Evolutionary conservation across 2,797 vertebrate genomes (phyloP), one percentile per base, ranked within the genome.

Genomic region (Sebastiscus tertius): DNA sequence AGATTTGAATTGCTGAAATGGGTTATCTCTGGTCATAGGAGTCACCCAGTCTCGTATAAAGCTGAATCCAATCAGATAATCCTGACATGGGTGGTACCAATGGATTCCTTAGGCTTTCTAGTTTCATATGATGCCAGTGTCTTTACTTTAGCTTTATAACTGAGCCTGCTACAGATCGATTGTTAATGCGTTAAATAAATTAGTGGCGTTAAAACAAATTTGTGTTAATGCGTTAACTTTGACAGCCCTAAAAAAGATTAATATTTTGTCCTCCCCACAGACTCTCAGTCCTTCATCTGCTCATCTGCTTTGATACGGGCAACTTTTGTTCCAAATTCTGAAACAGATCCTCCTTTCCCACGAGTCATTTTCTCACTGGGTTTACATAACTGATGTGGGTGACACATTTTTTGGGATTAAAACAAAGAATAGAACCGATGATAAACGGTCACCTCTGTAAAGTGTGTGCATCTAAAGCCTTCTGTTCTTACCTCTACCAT

Each of bases 401-500:
- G 24, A 20, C 8, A 29, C 8, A 27, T 64, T 64, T 63, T 31
- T 31, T 31, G 36, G 20, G 46, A 60, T 70, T 24, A 49, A 55
- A 65, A 55, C 16, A 3, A 31, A 59, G 39, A 27, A 10, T 3
- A 62, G 2, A 52, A 39, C 11, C 42, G 31, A 12, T 82, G 52
- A 22, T 29, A 18, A 12, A 1, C 7, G 20, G 56, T 36, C 34
- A 65, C 10, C 26, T 52, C n/a, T 36, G 18, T n/a, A 60, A 34
- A 16, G 27, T 46, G 24, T 72, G 6, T 52, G 20, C 5, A 75
- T 10, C 3, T 55, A 27, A 71, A 46, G 3, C 4, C 2, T 58
- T 56, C 20, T 33, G 11, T 59, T 68, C 94, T 80, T 80, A 99
- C 98, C 98, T 96, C 97, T 96, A 52, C 98, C 98, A 1, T 99